phyloP scores from a whole-genome alignment of 2,113 vertebrate species.

The Thymallus thymallus region DNA sequence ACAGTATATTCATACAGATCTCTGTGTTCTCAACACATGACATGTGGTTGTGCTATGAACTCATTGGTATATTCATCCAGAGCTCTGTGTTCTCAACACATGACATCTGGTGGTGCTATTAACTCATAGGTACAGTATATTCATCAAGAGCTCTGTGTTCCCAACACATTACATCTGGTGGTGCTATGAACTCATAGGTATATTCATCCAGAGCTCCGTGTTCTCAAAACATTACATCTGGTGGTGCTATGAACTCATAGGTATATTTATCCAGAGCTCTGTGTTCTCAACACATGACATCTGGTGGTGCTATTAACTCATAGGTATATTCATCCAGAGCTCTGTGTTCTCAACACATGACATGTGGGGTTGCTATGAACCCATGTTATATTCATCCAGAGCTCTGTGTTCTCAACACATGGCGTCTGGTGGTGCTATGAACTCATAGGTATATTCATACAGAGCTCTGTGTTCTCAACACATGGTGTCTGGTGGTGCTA shows the following conservation, averaged over 20 bases:
- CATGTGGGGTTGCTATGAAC: not conserved
- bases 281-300: too few species aligned
- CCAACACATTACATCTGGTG: conserved; percentile 29
- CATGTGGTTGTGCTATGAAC: not conserved
- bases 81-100: too few species aligned
- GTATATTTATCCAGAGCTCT: not conserved
- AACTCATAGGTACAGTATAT: not conserved
- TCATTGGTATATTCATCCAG: not conserved
- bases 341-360: too few species aligned
- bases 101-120: conserved; percentile 18
- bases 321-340: not conserved
- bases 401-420: too few species aligned
- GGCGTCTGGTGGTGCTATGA: conserved; percentile 16
- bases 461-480: too few species aligned
- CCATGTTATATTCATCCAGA: not conserved
- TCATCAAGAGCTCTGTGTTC: too few species aligned
- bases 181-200: not conserved
- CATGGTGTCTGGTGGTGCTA: conserved; percentile 21
- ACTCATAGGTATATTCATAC: not conserved
- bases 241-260: not conserved
- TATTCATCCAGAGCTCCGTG: too few species aligned
- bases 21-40: too few species aligned
- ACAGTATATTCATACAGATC: not conserved
- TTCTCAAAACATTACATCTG: too few species aligned
- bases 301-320: not conserved